A percentile compares a stretch with the other conserved stretches of the same genome.
phyloP scores from a whole-genome alignment of 2,113 vertebrate genomes.

The Gopherus evgoodei region DNA sequence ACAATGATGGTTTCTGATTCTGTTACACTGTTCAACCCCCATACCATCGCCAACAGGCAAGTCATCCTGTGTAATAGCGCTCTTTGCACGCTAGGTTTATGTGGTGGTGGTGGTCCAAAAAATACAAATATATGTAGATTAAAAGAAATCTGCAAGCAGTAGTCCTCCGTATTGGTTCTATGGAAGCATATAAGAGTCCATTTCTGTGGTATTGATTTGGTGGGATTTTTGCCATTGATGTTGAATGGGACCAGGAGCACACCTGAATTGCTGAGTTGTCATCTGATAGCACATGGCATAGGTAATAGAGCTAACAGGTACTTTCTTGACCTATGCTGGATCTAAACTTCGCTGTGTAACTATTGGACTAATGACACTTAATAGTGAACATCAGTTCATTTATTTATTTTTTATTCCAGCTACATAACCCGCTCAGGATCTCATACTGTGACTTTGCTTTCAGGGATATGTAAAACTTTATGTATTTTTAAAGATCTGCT shows the following conservation, averaged over 20 bases:
- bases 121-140: conserved; percentile 51
- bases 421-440: conserved; percentile 31
- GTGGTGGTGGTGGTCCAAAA: background rate
- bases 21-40: conserved; percentile 45
- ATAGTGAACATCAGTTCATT: conserved; percentile 18
- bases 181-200: conserved; percentile 51
- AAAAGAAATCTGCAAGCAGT: conserved; percentile 62
- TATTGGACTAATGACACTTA: conserved; percentile 47
- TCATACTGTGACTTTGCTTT: background rate
- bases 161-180: conserved; percentile 48
- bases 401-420: conserved; percentile 14
- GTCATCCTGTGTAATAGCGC: background rate
- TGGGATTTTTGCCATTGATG: conserved; percentile 26
- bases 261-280: conserved; percentile 65
- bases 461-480: conserved; percentile 33
- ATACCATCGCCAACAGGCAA: conserved; percentile 52
- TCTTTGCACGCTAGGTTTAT: conserved; percentile 60
- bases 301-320: conserved; percentile 60
- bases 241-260: conserved; percentile 58
- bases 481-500: conserved; percentile 53
- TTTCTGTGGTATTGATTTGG: background rate
- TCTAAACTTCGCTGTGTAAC: conserved; percentile 33
- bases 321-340: conserved; percentile 56
- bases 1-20: conserved; percentile 64
- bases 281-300: conserved; percentile 47